A percentile compares a stretch with the other conserved stretches of the same genome.
Evolutionary conservation across 2,113 vertebrate genomes (phyloP).

Genomic region (Platichthys flesus): DNA sequence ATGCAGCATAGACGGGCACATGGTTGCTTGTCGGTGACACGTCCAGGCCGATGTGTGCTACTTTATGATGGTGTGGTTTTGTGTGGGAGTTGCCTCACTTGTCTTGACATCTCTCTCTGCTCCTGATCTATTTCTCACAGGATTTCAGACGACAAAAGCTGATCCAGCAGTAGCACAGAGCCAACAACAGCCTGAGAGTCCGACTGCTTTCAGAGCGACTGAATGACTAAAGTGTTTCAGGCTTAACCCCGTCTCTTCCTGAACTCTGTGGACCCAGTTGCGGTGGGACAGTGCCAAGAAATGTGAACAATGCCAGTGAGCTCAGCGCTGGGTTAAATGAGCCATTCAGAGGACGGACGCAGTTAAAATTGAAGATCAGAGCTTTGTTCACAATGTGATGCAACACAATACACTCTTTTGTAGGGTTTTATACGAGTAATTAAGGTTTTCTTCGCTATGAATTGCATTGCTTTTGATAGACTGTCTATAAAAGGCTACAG

Average conservation of each 20-base stretch:
- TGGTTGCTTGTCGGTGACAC: background rate
- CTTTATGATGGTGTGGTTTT: slow-evolving; percentile 4
- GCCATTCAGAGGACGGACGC: slow-evolving; percentile 38
- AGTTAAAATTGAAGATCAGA: slow-evolving; percentile 39
- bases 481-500: background rate
- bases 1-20: background rate
- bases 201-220: slow-evolving; percentile 21
- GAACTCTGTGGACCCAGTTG: slow-evolving; percentile 26
- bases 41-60: background rate
- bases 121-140: slow-evolving; percentile 16
- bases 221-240: slow-evolving; percentile 26
- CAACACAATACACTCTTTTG: slow-evolving; percentile 21
- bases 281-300: slow-evolving; percentile 43
- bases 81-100: background rate
- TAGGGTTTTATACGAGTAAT: background rate
- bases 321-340: slow-evolving; percentile 41
- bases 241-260: slow-evolving; percentile 41
- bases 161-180: slow-evolving; percentile 19
- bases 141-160: slow-evolving; percentile 13
- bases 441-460: slow-evolving; percentile 9
- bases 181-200: slow-evolving; percentile 13
- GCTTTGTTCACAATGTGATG: slow-evolving; percentile 1
- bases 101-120: slow-evolving; percentile 13
- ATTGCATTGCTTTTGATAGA: slow-evolving; percentile 1
- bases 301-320: slow-evolving; percentile 52